Evolutionary conservation across 2,113 vertebrate genomes (phyloP).

Genomic region (Perca flavescens): DNA sequence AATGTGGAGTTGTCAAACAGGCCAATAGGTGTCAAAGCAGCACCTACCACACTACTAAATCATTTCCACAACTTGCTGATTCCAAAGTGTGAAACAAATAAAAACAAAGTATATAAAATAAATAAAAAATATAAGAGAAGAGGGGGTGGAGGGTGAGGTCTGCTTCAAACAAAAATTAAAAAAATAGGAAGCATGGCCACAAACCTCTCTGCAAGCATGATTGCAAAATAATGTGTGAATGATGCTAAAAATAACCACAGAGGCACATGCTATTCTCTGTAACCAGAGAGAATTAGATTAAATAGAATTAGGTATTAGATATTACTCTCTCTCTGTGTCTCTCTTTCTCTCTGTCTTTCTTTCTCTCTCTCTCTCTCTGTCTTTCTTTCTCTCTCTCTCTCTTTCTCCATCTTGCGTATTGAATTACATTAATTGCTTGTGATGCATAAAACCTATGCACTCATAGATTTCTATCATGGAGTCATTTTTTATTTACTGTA

Average conservation of each 20-base stretch:
- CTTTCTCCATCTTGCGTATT: conserved; percentile 20
- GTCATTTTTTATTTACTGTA: conserved; percentile 7
- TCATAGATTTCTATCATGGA: neutral
- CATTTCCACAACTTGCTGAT: neutral
- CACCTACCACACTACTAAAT: conserved; percentile 5
- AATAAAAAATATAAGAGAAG: neutral
- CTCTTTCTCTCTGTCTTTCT: too few species aligned
- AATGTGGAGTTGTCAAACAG: conserved; percentile 30
- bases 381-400: too few species aligned
- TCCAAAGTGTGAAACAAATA: conserved; percentile 26
- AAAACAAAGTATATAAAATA: neutral
- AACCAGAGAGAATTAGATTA: conserved; percentile 52
- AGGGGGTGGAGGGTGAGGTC: neutral
- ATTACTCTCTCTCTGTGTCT: conserved; percentile 16
- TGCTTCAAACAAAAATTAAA: conserved; percentile 56
- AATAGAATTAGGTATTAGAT: conserved; percentile 50
- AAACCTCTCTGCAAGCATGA: conserved; percentile 27
- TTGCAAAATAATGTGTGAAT: conserved; percentile 45
- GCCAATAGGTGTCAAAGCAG: conserved; percentile 18
- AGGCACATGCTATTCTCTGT: conserved; percentile 36
- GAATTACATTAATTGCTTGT: conserved; percentile 45
- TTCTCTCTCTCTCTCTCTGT: too few species aligned
- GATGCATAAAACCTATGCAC: conserved; percentile 14
- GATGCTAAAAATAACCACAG: conserved; percentile 63
- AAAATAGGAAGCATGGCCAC: conserved; percentile 15